Evolutionary conservation across 2,888 invertebrate species (phyloP).

Genomic region (Philopedon plagiatum): DNA sequence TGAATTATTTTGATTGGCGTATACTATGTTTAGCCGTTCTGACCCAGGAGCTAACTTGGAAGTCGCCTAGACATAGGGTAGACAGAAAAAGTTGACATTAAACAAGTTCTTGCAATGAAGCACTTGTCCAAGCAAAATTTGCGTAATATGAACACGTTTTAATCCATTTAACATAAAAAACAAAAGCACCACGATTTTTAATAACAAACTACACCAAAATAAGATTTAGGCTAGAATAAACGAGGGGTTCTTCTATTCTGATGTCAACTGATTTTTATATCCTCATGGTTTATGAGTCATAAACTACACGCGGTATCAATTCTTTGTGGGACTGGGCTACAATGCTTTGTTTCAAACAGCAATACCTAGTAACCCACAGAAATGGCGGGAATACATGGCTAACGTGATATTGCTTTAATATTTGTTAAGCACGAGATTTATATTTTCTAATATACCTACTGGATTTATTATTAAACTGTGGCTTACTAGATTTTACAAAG

Average conservation of each 20-base stretch:
- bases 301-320: background rate
- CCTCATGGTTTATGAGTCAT: too few species aligned
- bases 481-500: background rate
- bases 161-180: background rate
- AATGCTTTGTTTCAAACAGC: background rate
- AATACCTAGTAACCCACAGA: background rate
- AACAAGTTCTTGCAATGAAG: background rate
- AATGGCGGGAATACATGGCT: background rate
- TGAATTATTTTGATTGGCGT: background rate
- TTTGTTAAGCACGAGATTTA: background rate
- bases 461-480: background rate
- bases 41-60: background rate
- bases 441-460: background rate
- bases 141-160: background rate
- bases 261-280: background rate
- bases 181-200: background rate
- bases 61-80: background rate
- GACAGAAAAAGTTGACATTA: constrained; percentile 1
- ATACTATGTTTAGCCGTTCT: background rate
- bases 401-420: background rate
- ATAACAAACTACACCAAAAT: background rate
- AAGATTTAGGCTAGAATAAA: background rate
- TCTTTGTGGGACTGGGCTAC: background rate
- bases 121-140: background rate
- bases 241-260: background rate